Evolutionary conservation across 2,888 invertebrate genomes (phyloP), one percentile per base, ranked within the genome.

Genomic region (Pseudanteris insignis): DNA sequence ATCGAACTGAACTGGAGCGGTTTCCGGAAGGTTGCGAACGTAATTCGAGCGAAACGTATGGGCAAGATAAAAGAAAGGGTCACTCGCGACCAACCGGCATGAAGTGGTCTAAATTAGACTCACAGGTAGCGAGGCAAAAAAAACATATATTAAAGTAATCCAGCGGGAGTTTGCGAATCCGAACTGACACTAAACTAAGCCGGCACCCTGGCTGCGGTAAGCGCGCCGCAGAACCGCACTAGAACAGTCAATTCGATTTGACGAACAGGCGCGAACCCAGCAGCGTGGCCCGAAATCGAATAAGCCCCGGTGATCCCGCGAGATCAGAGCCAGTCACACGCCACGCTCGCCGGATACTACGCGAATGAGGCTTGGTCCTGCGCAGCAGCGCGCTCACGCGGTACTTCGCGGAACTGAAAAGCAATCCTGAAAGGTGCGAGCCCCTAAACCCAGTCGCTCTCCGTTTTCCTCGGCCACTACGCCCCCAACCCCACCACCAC

Each of bases 351-450:
- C 63, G 71, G 67, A 67, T 70, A 65, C 67, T 63, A 67, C 68
- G 70, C 71, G 73, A 74, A 72, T 72, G 72, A 70, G 69, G 65
- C 67, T 70, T 68, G 71, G 71, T 71, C 72, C 70, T 76, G 74
- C 74, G 73, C 76, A 70, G 66, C 71, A 71, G 71, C 75, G 73
- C 73, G 43, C 69, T 70, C 73, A 61, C 63, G 68, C 67, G 76
- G 74, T 69, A 61, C 62, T 67, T 66, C 65, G 65, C 63, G 44
- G 70, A 74, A 75, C 71, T 70, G 71, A 67, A 64, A 64, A 62
- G 64, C 67, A 65, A 68, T 69, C 68, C 70, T 67, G 64, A 68
- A 65, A 62, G 61, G 59, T 55, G 48, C 48, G 59, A 53, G 41
- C 64, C 58, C n/a, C n/a, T n/a, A n/a, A n/a, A n/a, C 48, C 61